Evolutionary conservation across 1,140 invertebrate genomes (phyloP), one percentile per base, ranked within the genome.

Genomic region (Carposina sasakii): DNA sequence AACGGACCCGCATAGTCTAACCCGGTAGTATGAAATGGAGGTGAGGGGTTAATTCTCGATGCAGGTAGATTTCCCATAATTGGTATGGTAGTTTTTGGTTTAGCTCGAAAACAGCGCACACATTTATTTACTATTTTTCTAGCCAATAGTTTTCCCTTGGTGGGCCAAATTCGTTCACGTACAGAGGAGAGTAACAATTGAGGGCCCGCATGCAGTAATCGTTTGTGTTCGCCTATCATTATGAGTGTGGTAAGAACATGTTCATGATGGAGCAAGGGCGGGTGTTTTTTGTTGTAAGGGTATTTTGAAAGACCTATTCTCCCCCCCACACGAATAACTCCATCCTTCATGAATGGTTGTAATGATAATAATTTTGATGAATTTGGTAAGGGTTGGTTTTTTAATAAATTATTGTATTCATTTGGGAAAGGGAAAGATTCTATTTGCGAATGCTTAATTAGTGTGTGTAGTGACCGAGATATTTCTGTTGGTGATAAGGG

Each of bases 131-230:
- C 39, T 4, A 24, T 15, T n/a, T 37, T 42, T 31, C 43, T 54
- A 4, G 56, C 48, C 34, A 40, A 8, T 16, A 37, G 44, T 58
- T 47, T 48, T 6, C 45, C 57, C n/a, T 31, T n/a, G 1, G 31
- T 2, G 2, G 43, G 43, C 43, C 43, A 45, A 15, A 8, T 31
- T 12, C 20, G 13, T 12, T 45, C 28, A 13, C 43, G 26, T 12
- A 45, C 4, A 12, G 24, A 9, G 2, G 24, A 31, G 17, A 45
- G 20, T 31, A 45, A 10, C 2, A 45, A 17, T 19, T 45, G 43
- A 12, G 43, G 43, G 17, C 15, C 24, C 2, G 24, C 43, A 22
- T 45, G 43, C 43, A 45, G 23, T 10, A 22, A 17, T 26, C 22
- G 3, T 26, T 6, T 13, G 13, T 43, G 41, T 6, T 24, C 6